Evolutionary conservation across 1,140 invertebrate species (phyloP), one percentile per base, ranked within the genome.

Genomic region (Aricia agestis): DNA sequence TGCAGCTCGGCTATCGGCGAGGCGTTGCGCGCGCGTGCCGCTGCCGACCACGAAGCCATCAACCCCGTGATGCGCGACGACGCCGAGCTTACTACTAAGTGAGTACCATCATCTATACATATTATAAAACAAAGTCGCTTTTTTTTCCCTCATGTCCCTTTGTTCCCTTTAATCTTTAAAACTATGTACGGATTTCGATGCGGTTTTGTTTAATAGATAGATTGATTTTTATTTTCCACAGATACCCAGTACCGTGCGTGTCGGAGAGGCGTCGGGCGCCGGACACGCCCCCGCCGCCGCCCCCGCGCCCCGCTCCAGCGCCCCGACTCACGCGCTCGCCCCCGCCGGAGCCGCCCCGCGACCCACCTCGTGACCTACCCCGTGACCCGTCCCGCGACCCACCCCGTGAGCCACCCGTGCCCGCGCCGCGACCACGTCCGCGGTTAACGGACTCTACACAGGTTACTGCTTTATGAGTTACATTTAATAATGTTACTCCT

Each of bases 1-100:
- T 90, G 82, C 4, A 90, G 84, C 69, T 81, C 84, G 15, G 80
- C 85, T 67, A 89, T 91, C 63, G 82, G 80, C 10, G 89, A 86
- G 69, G 86, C 87, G 2, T 85, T 90, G 36, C 36, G 36, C 6
- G 36, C 36, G 9, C 36, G 36, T 5, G 36, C 36, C 1, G 36
- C 5, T 5, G 36, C 36, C 36, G 36, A 36, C 36, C 36, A 36
- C 36, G 36, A 36, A 0, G 36, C 36, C 36, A 5, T 36, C 9
- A 36, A 36, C 36, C 5, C 36, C 36, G 36, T 36, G 36, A 6
- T 36, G 36, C 36, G 36, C 2, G 36, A 36, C 9, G 9, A 7
- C 36, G 6, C 36, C 5, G 36, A 36, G 2, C 5, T 36, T 36
- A 7, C 36, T 36, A 36, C 36, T 6, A 36, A 36, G 36, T 36